Evolutionary conservation across 2,113 vertebrate genomes (phyloP).

Genomic region (Epinephelus cyanopodus): DNA sequence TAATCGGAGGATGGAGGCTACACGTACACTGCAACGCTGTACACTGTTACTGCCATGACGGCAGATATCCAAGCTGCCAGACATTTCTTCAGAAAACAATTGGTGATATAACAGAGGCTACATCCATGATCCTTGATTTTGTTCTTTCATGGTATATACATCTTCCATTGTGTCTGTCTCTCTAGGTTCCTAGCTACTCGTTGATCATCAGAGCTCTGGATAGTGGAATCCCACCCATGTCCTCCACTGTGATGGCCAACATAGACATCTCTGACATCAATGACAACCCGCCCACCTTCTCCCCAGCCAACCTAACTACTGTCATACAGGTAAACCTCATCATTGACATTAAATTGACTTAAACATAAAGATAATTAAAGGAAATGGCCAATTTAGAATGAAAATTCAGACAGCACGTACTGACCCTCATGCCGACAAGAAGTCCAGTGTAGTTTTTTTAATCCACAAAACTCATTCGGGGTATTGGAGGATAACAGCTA

Average conservation of each 20-base stretch:
- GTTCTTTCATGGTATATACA: neutral
- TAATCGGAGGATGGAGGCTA: no score
- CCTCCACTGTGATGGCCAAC: conserved; percentile 92
- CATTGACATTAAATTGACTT: neutral
- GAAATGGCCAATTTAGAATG: no score
- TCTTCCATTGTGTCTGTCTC: neutral
- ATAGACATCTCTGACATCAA: conserved; percentile 97
- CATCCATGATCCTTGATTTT: neutral
- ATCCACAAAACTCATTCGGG: no score
- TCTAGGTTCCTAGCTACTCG: conserved; percentile 92
- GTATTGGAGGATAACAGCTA: no score
- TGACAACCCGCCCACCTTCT: conserved; percentile 94
- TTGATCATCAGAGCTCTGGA: conserved; percentile 91
- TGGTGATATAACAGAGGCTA: no score
- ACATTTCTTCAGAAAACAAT: neutral
- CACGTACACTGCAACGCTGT: no score
- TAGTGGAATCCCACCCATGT: conserved; percentile 90
- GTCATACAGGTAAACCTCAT: conserved; percentile 92
- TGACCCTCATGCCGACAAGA: no score
- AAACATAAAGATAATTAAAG: no score
- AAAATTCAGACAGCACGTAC: no score
- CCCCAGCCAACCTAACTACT: conserved; percentile 91
- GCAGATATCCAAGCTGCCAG: neutral
- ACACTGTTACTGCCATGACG: neutral
- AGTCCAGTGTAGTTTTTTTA: no score